Base-by-base conservation (phyloP, 2,888 invertebrate species). In the Ormyrus pomaceus region DNA sequence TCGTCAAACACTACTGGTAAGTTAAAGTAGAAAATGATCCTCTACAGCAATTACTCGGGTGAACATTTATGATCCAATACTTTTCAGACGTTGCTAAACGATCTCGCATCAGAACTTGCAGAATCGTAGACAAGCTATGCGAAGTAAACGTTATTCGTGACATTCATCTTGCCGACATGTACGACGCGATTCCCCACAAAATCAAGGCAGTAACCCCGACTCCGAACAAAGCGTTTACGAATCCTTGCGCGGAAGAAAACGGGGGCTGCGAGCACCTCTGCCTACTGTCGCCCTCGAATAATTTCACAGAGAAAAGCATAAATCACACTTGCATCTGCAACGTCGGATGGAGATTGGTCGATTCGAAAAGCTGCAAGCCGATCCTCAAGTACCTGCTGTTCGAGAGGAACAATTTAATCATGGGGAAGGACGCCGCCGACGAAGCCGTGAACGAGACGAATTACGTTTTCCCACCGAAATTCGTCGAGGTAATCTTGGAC, bases 331-430 rank as follows among this genome's bases (percentile, higher is more conserved):
- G 64, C 10, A n/a, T n/a, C 13, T 64, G 64, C n/a, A 64, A 48
- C 19, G n/a, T 64, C 13, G 64, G 64, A 8, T 64, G 50, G 6
- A 64, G 45, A 64, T 34, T 71, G 10, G 13, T 13, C 19, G 51
- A 71, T 9, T 13, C 34, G 5, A 71, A 51, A 10, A n/a, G 50
- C 19, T 50, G 61, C 61, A 51, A 59, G 51, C 50, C 48, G 10
- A 34, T 59, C 11, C 13, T 34, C 45, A 61, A 71, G 55, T 59
- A 59, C 34, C 61, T 51, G 51, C 7, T 48, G 13, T 71, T 51
- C 11, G 34, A 59, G n/a, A 71, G 50, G 19, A 71, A 71, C 13
- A 64, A 8, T 61, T 46, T 5, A 34, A 48, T 51, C 1, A 6
- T 11, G 51, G 59, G 11, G 6, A n/a, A 59, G 11, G 34, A 34